phyloP scores from a whole-genome alignment of 2,797 vertebrate genomes.

The Thaleichthys pacificus region DNA sequence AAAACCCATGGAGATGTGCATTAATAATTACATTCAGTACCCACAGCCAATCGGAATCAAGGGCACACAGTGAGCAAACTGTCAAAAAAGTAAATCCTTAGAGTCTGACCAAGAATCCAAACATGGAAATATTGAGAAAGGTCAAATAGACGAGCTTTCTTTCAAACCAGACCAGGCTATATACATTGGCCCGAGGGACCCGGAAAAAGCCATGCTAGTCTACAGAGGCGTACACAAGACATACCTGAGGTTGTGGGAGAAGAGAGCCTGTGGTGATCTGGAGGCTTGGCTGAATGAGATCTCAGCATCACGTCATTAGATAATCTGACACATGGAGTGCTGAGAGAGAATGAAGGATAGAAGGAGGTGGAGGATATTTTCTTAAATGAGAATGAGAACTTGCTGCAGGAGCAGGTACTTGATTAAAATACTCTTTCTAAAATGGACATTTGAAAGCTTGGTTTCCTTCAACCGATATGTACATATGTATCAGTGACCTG shows the following conservation, averaged over 20 bases:
- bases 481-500: too few relatives aligned
- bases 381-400: neutral
- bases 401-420: neutral
- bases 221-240: slow-evolving; percentile 1
- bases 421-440: neutral
- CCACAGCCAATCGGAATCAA: neutral
- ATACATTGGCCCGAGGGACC: neutral
- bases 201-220: neutral
- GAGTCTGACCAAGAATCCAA: slow-evolving; percentile 14
- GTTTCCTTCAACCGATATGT: too few relatives aligned
- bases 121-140: slow-evolving; percentile 9
- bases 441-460: too few relatives aligned
- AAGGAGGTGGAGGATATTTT: neutral
- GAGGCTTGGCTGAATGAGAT: slow-evolving; percentile 18
- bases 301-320: slow-evolving; percentile 23
- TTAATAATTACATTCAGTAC: neutral
- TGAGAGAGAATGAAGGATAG: slow-evolving; percentile 1
- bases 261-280: neutral
- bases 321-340: slow-evolving; percentile 20
- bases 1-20: slow-evolving; percentile 5
- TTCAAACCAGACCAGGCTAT: neutral
- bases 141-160: neutral
- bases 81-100: neutral
- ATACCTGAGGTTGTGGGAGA: slow-evolving; percentile 20
- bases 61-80: neutral